Base-by-base conservation (phyloP, 1,140 invertebrate species). In the Brachystomella parvula region DNA sequence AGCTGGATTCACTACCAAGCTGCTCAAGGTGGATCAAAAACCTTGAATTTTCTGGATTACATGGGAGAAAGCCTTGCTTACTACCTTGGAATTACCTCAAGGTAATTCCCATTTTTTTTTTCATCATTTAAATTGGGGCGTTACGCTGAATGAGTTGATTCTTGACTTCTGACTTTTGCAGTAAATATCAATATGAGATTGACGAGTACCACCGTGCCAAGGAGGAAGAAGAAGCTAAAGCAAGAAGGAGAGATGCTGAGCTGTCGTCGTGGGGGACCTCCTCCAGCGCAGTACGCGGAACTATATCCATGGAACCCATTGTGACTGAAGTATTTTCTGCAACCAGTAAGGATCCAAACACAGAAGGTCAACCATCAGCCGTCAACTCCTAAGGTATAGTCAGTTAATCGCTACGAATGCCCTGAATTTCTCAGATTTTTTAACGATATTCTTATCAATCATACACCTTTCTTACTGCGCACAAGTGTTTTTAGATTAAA, bases 101-200 rank as follows among this genome's bases (percentile, higher is more conserved):
- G n/a, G n/a, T n/a, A n/a, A n/a, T n/a, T 67, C 9, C 68, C 68
- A 59, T 67, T 12, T 44, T 9, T 44, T n/a, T 44, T n/a, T n/a
- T n/a, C n/a, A n/a, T 44, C 39, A 12, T 44, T 12, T 44, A 44
- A 12, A 44, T 44, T 44, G 39, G 9, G n/a, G 9, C n/a, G n/a
- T 12, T n/a, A 12, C 39, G n/a, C n/a, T 44, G 39, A 44, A 12
- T 44, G n/a, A 9, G n/a, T 44, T n/a, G n/a, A 12, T 44, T 9
- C 9, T 44, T 44, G n/a, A 67, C n/a, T n/a, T n/a, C n/a, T n/a
- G n/a, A n/a, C n/a, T n/a, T n/a, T n/a, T n/a, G n/a, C n/a, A n/a
- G n/a, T 24, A 57, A 57, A 61, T 67, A 67, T 57, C 65, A 70
- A n/a, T 70, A 67, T 26, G 71, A 72, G 64, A 72, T 72, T 44